A percentile compares a stretch with the other conserved stretches of the same genome.
These are phyloP conservation scores for Habroteleia sp. DNA, from an alignment of 2,888 invertebrate genomes.

Conservation along the genomic window DNA sequence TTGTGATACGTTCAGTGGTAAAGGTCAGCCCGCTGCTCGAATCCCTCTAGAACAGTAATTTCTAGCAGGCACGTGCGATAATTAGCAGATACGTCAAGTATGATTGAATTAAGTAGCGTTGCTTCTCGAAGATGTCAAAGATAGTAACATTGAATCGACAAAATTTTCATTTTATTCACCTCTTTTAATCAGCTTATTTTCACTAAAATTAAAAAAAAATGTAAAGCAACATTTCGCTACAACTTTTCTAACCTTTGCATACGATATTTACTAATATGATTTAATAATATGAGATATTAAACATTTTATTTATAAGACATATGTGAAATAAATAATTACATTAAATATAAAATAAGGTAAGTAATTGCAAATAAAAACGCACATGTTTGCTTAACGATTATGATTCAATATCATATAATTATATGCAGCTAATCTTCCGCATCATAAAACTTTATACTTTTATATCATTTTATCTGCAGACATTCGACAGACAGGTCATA, in stretches of 20 bases:
- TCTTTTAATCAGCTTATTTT: too few species aligned
- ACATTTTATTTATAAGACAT: too few species aligned
- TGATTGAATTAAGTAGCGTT: constrained; percentile 58
- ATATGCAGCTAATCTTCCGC: constrained; percentile 10
- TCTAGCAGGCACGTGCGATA: constrained; percentile 59
- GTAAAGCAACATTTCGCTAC: too few species aligned
- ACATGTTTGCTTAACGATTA: not conserved
- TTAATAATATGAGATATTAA: too few species aligned
- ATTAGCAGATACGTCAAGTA: constrained; percentile 56
- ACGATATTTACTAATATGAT: too few species aligned
- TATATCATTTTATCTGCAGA: constrained; percentile 23
- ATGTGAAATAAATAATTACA: too few species aligned
- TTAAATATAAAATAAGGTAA: too few species aligned
- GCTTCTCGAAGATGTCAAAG: constrained; percentile 15
- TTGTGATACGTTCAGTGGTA: constrained; percentile 33
- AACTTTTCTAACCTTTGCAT: too few species aligned
- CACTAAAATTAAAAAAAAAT: too few species aligned
- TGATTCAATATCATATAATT: constrained; percentile 17
- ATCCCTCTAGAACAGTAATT: constrained; percentile 47
- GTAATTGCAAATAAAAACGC: too few species aligned
- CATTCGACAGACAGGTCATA: not conserved
- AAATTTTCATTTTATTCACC: too few species aligned
- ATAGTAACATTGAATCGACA: constrained; percentile 5
- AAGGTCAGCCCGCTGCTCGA: constrained; percentile 43
- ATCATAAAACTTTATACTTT: constrained; percentile 9